Evolutionary conservation across 2,888 invertebrate species (phyloP).

Genomic region (Danaus chrysippus): DNA sequence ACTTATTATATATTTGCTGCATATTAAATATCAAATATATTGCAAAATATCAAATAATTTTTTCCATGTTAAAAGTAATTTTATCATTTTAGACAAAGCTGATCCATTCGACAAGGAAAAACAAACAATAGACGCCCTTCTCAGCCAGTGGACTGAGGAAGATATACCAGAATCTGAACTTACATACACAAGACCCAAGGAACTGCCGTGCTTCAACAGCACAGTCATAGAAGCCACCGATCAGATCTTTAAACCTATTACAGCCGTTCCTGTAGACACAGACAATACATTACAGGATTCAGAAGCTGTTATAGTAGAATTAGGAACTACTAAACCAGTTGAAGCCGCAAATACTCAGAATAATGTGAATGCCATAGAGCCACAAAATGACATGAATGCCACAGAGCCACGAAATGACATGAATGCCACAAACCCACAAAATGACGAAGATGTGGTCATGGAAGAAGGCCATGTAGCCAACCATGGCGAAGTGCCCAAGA

Average conservation of each 20-base stretch:
- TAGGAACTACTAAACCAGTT: slow-evolving; percentile 36
- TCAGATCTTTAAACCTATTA: slow-evolving; percentile 60
- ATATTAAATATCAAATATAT: too few species aligned
- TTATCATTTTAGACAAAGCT: slow-evolving; percentile 50
- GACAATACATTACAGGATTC: slow-evolving; percentile 42
- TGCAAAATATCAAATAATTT: too few species aligned
- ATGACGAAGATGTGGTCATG: slow-evolving; percentile 52
- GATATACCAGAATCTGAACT: slow-evolving; percentile 61
- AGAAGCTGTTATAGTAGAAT: slow-evolving; percentile 55
- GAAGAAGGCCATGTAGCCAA: slow-evolving; percentile 41
- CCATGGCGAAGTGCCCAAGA: slow-evolving; percentile 48
- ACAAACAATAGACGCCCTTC: slow-evolving; percentile 64
- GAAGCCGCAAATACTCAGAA: background rate
- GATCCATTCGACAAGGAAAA: slow-evolving; percentile 67
- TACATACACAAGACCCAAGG: slow-evolving; percentile 37
- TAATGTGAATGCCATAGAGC: slow-evolving; percentile 15
- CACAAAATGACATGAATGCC: background rate
- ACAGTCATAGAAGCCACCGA: slow-evolving; percentile 65
- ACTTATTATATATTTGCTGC: too few species aligned
- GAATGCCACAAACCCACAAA: slow-evolving; percentile 19
- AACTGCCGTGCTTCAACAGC: slow-evolving; percentile 63
- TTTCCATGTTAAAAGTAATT: too few species aligned
- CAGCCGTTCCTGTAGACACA: slow-evolving; percentile 51
- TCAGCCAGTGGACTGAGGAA: slow-evolving; percentile 74
- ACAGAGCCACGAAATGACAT: background rate